These are phyloP conservation scores for Petrolisthes cinctipes DNA, from an alignment of 2,888 invertebrate species.

Conservation along the genomic window DNA sequence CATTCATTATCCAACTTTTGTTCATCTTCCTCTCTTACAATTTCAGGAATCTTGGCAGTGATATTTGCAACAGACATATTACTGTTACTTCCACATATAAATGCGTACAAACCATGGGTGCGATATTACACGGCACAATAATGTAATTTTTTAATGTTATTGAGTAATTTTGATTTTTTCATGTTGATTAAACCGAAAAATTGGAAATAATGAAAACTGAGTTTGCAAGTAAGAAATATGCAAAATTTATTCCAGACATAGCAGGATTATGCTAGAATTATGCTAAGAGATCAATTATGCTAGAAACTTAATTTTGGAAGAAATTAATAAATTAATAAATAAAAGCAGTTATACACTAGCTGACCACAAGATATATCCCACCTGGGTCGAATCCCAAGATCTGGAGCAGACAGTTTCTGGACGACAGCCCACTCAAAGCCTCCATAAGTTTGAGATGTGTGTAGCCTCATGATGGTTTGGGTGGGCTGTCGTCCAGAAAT, in stretches of 20 bases:
- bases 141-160: background rate
- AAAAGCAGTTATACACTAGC: no score
- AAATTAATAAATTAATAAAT: constrained; percentile 14
- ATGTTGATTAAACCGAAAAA: constrained; percentile 13
- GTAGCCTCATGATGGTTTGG: no score
- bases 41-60: background rate
- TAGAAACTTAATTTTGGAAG: constrained; percentile 4
- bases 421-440: no score
- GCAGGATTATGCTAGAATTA: constrained; percentile 19
- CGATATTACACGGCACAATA: background rate
- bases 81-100: background rate
- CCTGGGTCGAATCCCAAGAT: no score
- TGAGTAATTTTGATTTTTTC: background rate
- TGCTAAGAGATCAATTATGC: constrained; percentile 28
- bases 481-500: no score
- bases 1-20: constrained; percentile 9
- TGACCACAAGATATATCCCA: no score
- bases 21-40: constrained; percentile 24
- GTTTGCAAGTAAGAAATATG: constrained; percentile 17
- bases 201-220: constrained; percentile 1
- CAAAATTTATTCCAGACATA: background rate
- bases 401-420: no score
- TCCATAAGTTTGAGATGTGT: no score
- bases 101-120: background rate
- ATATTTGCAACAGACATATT: background rate